Conservation (phyloP, 2,888 invertebrate species). For the Falcaria lacertinaria region DNA sequence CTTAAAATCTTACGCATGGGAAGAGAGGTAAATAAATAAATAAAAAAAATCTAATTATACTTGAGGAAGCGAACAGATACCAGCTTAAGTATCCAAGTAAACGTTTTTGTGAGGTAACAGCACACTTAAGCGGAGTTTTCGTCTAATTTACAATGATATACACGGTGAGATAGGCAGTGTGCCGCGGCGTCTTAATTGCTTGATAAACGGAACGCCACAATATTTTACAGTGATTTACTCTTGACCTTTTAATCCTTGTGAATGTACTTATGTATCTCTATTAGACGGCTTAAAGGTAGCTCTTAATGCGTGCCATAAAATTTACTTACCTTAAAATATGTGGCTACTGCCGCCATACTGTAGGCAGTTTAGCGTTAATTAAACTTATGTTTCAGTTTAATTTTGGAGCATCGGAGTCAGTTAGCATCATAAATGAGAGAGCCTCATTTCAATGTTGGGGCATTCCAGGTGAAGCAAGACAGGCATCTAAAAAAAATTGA, state of each 20-base stretch:
- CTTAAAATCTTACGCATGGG: neutral
- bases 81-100: slow-evolving; percentile 12
- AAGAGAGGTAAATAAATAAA: neutral
- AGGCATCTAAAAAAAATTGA: too few relatives aligned
- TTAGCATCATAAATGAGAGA: too few relatives aligned
- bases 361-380: too few relatives aligned
- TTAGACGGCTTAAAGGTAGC: neutral
- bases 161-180: slow-evolving; percentile 9
- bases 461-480: too few relatives aligned
- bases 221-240: slow-evolving; percentile 36
- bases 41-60: neutral
- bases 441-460: too few relatives aligned
- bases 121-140: slow-evolving; percentile 20
- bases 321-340: neutral
- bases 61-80: neutral
- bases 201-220: slow-evolving; percentile 34
- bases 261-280: neutral
- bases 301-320: neutral
- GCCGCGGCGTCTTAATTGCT: slow-evolving; percentile 27
- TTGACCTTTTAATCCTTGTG: slow-evolving; percentile 7
- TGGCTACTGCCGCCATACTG: neutral
- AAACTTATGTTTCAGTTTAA: too few relatives aligned
- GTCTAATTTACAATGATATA: slow-evolving; percentile 33
- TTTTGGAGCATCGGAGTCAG: too few relatives aligned
- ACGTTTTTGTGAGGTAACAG: slow-evolving; percentile 17